phyloP scores from a whole-genome alignment of 2,113 vertebrate species.

The Pao palembangensis region DNA sequence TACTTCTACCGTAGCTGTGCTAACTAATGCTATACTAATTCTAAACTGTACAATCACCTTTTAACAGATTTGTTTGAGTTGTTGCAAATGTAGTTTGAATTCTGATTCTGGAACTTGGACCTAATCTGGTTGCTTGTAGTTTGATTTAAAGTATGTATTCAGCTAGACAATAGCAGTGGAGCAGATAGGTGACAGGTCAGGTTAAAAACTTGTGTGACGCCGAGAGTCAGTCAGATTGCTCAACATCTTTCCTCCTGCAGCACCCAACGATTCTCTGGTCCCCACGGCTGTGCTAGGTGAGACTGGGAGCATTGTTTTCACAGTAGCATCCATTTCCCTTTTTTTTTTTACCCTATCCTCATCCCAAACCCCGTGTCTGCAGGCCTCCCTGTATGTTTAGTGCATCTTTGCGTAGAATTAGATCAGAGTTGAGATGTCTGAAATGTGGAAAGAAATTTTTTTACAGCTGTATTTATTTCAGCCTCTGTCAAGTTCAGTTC shows the following conservation, averaged over 20 bases:
- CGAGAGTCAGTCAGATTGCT: conserved; percentile 55
- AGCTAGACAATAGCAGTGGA: too few relatives aligned
- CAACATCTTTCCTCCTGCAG: conserved; percentile 89
- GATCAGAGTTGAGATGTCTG: conserved; percentile 5
- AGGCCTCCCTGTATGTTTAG: conserved; percentile 21
- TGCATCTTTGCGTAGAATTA: conserved; percentile 2
- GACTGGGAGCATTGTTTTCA: conserved; percentile 62
- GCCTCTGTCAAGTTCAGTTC: not conserved
- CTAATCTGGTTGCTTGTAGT: too few relatives aligned
- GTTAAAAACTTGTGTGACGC: not conserved
- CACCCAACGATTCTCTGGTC: conserved; percentile 98
- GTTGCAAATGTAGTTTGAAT: too few relatives aligned
- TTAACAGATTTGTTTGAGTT: too few relatives aligned
- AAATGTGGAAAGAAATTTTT: not conserved
- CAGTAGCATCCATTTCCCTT: conserved; percentile 28
- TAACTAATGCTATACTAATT: too few relatives aligned
- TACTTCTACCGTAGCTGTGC: not conserved
- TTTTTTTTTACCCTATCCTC: conserved; percentile 58
- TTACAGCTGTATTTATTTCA: not conserved
- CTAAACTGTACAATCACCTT: too few relatives aligned
- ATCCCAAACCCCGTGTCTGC: conserved; percentile 19
- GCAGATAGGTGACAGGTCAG: not conserved
- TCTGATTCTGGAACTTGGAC: too few relatives aligned
- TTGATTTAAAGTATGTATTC: too few relatives aligned
- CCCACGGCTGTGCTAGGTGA: conserved; percentile 99